These are phyloP conservation scores for Leptodactylus fuscus DNA, from an alignment of 2,113 vertebrate species.

Conservation along the genomic window DNA sequence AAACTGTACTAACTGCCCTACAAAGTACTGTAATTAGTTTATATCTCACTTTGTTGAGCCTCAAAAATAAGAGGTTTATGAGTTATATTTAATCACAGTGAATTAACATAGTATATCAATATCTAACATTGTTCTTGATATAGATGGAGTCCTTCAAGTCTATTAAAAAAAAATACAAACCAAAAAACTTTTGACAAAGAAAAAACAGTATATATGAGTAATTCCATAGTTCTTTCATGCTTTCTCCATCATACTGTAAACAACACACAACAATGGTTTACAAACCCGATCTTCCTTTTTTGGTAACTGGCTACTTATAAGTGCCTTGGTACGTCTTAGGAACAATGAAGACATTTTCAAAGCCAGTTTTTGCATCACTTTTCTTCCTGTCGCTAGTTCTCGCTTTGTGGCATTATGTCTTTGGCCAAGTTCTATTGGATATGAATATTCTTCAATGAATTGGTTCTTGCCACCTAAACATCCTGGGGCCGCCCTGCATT, in stretches of 20 bases:
- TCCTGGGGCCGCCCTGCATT: constrained; percentile 87
- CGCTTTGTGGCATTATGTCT: constrained; percentile 91
- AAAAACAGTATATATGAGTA: not conserved
- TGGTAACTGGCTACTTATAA: constrained; percentile 89
- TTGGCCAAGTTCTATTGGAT: constrained; percentile 91
- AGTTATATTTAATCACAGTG: too few species aligned
- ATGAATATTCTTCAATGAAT: constrained; percentile 88
- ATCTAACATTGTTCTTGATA: not conserved
- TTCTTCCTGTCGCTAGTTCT: constrained; percentile 86
- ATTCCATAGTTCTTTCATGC: not conserved
- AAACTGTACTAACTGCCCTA: too few species aligned
- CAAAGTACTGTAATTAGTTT: too few species aligned
- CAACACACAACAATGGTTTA: not conserved
- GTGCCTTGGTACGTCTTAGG: constrained; percentile 88
- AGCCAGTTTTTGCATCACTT: constrained; percentile 80
- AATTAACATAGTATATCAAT: too few species aligned
- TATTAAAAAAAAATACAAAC: not conserved
- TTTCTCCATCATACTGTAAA: not conserved
- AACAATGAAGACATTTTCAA: constrained; percentile 83
- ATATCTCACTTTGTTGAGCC: too few species aligned
- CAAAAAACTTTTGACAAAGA: too few species aligned
- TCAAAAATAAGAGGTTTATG: too few species aligned
- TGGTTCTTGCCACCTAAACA: constrained; percentile 81
- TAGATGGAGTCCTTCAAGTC: not conserved
- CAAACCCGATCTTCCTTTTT: constrained; percentile 93